A percentile compares a stretch with the other conserved stretches of the same genome.
Evolutionary conservation across 1,140 invertebrate genomes (phyloP).

Genomic region (Aphelenchoides besseyi): DNA sequence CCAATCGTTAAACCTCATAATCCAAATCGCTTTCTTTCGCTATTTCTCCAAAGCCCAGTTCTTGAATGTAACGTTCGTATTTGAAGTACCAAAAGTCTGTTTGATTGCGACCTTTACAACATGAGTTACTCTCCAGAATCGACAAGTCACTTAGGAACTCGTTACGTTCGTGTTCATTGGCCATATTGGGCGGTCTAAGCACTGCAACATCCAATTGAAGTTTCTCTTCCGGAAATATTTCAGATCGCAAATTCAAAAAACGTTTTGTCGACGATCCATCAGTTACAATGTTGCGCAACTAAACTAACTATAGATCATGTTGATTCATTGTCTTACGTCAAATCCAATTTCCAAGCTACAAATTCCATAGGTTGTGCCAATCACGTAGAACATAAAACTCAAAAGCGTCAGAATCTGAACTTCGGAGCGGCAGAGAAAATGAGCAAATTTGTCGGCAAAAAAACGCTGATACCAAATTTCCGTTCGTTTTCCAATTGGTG

Average conservation of each 20-base stretch:
- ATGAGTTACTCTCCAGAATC: constrained; percentile 43
- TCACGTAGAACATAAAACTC: constrained; percentile 39
- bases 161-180: constrained; percentile 25
- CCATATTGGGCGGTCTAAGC: constrained; percentile 50
- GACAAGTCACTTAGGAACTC: constrained; percentile 37
- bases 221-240: constrained; percentile 39
- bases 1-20: constrained; percentile 30
- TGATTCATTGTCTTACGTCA: constrained; percentile 39
- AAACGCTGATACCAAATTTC: constrained; percentile 52
- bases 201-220: constrained; percentile 49
- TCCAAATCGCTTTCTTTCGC: constrained; percentile 30
- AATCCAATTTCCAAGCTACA: constrained; percentile 48
- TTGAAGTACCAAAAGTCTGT: constrained; percentile 57
- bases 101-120: constrained; percentile 39
- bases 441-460: constrained; percentile 49
- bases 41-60: constrained; percentile 44
- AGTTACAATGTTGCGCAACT: constrained; percentile 50
- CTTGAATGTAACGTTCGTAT: constrained; percentile 45
- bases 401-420: constrained; percentile 39
- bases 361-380: constrained; percentile 34
- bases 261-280: constrained; percentile 33
- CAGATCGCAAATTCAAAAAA: constrained; percentile 37
- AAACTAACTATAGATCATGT: constrained; percentile 17
- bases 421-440: constrained; percentile 36
- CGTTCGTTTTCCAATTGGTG: neutral